Evolutionary conservation across 30 jellyfish, hydroid and myxozoan genomes (phyloP), one percentile per base, ranked within the genome.

Genomic region (Aurelia sp.): DNA sequence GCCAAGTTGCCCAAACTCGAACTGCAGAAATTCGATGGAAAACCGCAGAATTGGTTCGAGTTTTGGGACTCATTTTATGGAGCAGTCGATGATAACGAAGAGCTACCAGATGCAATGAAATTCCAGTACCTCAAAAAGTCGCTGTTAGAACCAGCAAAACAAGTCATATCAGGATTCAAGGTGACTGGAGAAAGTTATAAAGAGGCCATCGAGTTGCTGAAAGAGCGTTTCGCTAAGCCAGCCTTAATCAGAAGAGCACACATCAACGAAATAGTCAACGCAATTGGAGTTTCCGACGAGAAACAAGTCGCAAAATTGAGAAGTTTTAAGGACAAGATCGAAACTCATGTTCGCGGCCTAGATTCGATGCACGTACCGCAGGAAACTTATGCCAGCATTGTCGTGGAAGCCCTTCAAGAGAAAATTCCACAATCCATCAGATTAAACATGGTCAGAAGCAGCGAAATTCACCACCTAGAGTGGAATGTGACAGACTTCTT

Each of bases 141-240:
- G 16, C 66, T 80, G 74, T 50, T 38, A 63, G 90, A 80, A 72
- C 90, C 90, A 64, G 83, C 90, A 24, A 80, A 41, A 41, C 48
- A 82, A 5, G 90, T 80, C 17, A 31, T 80, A 0, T 41, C 72
- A 58, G 90, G 90, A 15, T 33, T 80, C 73, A 47, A 64, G 35
- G 63, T 80, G 57, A 64, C 90, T 9, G 82, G 48, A 22, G 20
- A 27, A 44, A 62, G 41, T 33, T 80, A 80, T 82, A 65, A 55
- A 44, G 82, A 82, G 5, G 89, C 79, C 20, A 79, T 78, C 2
- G 80, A 61, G 22, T 40, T 78, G 53, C 50, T 78, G 57, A 15
- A 59, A 17, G 17, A 65, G 16, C 0, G 89, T 9, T 78, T 1
- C 48, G 80, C 27, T 30, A 78, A 63, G 35, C 80, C 79, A n/a